Conservation (phyloP, 2,797 vertebrate species). For the Sphenopsis melanotis region DNA sequence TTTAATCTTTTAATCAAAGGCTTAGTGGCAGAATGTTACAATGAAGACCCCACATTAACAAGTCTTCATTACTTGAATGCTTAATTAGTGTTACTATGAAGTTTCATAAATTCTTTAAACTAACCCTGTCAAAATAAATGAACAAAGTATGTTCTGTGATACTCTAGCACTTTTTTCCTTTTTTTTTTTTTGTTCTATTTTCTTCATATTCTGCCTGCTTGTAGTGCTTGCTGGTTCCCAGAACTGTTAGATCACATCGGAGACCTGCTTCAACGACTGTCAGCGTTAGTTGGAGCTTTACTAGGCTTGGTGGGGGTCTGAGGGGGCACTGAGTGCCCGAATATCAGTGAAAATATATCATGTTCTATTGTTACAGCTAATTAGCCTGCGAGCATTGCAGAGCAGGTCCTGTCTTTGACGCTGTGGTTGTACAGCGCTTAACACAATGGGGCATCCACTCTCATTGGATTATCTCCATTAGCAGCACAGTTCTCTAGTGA, state of each 20-base stretch:
- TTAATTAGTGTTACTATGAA: constrained; percentile 34
- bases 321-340: neutral
- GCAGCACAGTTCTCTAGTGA: neutral
- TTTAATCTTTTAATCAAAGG: constrained; percentile 48
- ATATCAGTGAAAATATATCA: neutral
- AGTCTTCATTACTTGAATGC: neutral
- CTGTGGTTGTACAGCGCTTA: neutral
- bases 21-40: neutral
- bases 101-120: constrained; percentile 44
- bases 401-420: neutral
- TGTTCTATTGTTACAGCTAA: neutral
- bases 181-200: neutral
- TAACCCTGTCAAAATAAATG: constrained; percentile 45
- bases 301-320: neutral
- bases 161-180: neutral
- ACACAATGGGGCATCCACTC: neutral
- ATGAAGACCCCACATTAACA: constrained; percentile 35
- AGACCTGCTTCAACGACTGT: neutral
- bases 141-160: neutral
- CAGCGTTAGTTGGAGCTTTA: neutral
- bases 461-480: neutral
- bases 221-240: neutral
- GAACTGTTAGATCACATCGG: neutral
- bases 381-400: neutral
- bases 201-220: neutral